Base-by-base conservation (phyloP, 1,140 invertebrate species). In the Ceratoteleas bidentatus region DNA sequence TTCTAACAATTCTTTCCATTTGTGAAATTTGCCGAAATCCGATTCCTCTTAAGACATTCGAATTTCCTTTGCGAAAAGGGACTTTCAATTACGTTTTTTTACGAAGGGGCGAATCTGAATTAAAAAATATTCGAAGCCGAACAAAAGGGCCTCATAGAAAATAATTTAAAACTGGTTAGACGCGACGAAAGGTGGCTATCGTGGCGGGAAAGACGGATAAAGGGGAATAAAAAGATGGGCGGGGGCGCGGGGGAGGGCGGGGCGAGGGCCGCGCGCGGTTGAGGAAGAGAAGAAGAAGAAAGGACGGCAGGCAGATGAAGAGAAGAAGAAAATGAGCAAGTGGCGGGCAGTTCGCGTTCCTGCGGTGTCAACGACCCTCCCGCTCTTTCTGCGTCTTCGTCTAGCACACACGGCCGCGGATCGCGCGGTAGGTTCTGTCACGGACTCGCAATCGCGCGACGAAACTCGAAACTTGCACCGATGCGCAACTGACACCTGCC, bases 341-440 rank as follows among this genome's bases (percentile, higher is more conserved):
- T 85, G 87, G 62, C 83, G 85, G 80, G 86, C 83, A 88, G 85
- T 87, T 88, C 54, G 88, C 88, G 87, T 88, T 86, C 84, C 87
- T 81, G 62, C 56, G 72, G 83, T 88, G 88, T 90, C 88, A 85
- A 88, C 85, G 88, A 89, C 87, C 87, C 85, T 73, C 80, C 74
- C 54, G 79, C 24, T 79, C 76, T 70, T 79, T 76, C 75, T 34
- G 61, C 45, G 11, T 70, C 65, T 79, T 82, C 81, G 52, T 85
- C 74, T 52, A 56, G 62, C 56, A 68, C 33, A 50, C 43, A 49
- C 65, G 24, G 57, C 13, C 13, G 50, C 38, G 52, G 9, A 33
- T 52, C 43, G 64, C 38, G 60, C 43, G 65, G 4, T 60, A 57
- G 50, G 65, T 75, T 24, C 50, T 68, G 66, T 74, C 65, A 56